phyloP scores from a whole-genome alignment of 2,888 invertebrate species.

The Eristalinus sepulchralis region DNA sequence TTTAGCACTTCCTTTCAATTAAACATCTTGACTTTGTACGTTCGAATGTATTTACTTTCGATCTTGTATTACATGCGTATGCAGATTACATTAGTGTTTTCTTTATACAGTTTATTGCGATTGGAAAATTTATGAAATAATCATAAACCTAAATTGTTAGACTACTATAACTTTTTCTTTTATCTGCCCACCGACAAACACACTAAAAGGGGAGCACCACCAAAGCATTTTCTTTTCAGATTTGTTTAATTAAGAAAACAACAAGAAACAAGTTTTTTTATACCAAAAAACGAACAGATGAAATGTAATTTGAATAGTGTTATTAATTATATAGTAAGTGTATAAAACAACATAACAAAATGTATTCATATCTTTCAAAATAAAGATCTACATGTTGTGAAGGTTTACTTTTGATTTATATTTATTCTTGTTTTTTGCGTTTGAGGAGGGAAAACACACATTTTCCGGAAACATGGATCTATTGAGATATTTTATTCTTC shows the following conservation, averaged over 20 bases:
- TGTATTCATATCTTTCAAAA: neutral
- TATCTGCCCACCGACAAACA: conserved; percentile 34
- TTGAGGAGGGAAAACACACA: neutral
- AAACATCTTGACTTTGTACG: neutral
- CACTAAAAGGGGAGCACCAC: conserved; percentile 16
- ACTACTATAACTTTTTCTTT: conserved; percentile 53
- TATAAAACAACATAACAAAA: neutral
- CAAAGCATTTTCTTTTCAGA: neutral
- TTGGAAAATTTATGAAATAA: conserved; percentile 52
- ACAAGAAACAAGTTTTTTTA: neutral
- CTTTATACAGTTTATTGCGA: conserved; percentile 65
- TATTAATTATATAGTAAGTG: neutral
- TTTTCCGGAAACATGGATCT: neutral
- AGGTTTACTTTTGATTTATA: neutral
- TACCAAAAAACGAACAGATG: neutral
- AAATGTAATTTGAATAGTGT: neutral
- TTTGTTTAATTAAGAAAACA: neutral
- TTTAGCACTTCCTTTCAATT: neutral
- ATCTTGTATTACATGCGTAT: conserved; percentile 32
- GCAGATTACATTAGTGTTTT: conserved; percentile 24
- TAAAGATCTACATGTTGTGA: neutral
- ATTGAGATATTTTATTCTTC: neutral
- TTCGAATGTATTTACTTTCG: neutral
- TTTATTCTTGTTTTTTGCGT: neutral
- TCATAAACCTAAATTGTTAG: conserved; percentile 52